Base-by-base conservation (phyloP, 2,113 vertebrate genomes). In the Chrysochloris asiatica region DNA sequence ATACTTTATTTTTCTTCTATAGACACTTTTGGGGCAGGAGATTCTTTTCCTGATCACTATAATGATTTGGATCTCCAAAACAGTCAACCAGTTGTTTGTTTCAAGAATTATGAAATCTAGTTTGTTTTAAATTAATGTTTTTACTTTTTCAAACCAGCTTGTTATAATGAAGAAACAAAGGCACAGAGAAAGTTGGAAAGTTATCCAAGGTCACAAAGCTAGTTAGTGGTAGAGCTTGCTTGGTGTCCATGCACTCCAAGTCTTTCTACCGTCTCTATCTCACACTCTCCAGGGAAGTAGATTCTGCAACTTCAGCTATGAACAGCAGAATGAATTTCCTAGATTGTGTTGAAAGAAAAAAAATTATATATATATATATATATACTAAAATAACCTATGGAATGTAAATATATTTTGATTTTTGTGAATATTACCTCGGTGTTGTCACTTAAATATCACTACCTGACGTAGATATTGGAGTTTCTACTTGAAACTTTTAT, bases 71-170 rank as follows among this genome's bases (percentile, higher is more conserved):
- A 93, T 88, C 43, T 6, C 47, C 56, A 54, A 75, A 86, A 76
- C 6, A 88, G 6, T 22, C 48, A 92, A 47, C 7, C 63, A 89
- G 73, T 91, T 78, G 65, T 59, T 61, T 61, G 22, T 61, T 61
- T 61, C 59, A 85, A 54, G 30, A 83, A 91, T 92, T 91, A 38
- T 93, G 48, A 94, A 93, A 50, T 16, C 76, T 61, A 3, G 10
- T 71, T 95, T 92, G 56, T 92, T 93, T 95, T 75, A 94, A 93
- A 87, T 85, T 59, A 92, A 89, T 48, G 10, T 86, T 9, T 87
- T 93, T 92, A 88, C 65, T 85, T 86, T 45, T 88, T 63, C 4
- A 94, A 84, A 72, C 47, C 28, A 83, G 14, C 36, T 50, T 83
- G 47, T 2, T 88, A 47, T 82, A 78, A 71, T 89, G 50, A 92